Evolutionary conservation across 2,888 invertebrate genomes (phyloP), one percentile per base, ranked within the genome.

Genomic region (Notodonta dromedarius): DNA sequence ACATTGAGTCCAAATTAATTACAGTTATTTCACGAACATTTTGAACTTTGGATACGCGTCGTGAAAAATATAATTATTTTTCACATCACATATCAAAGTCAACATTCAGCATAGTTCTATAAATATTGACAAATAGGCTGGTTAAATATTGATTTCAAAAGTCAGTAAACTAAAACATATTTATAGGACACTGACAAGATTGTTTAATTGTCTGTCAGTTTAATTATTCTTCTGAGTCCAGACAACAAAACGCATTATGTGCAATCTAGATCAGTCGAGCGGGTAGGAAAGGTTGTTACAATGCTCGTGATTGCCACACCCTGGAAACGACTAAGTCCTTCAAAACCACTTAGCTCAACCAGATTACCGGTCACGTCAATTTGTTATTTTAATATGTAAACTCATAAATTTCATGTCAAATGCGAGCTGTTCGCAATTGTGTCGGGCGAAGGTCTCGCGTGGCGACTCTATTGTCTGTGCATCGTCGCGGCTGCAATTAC

Each of bases 241-340:
- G 74, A 73, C 78, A 83, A 85, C 83, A 85, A 84, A 83, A 83
- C 76, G 81, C 73, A 66, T 83, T 83, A 83, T 79, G 75, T 75
- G 73, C 66, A 77, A 82, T 79, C 76, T 78, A 83, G 82, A 84
- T 83, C 78, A 78, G 70, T 70, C 67, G 69, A 63, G 77, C 72
- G 70, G 75, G 76, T 66, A 67, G 63, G 68, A 67, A 69, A 71
- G 59, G 69, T 70, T 71, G 73, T 67, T 75, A 76, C 77, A 76
- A 77, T 73, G 79, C 78, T 88, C 92, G 92, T 91, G 92, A 89
- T 82, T 78, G 90, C 88, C 92, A 84, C 91, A 78, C 91, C 92
- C 86, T 82, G 78, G 76, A 82, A 74, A 83, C 79, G 79, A 74
- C 73, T 69, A 77, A 78, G 87, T 87, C 88, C 89, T 89, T 89